phyloP scores from a whole-genome alignment of 2,888 invertebrate genomes.

The Cylloceria caligata region DNA sequence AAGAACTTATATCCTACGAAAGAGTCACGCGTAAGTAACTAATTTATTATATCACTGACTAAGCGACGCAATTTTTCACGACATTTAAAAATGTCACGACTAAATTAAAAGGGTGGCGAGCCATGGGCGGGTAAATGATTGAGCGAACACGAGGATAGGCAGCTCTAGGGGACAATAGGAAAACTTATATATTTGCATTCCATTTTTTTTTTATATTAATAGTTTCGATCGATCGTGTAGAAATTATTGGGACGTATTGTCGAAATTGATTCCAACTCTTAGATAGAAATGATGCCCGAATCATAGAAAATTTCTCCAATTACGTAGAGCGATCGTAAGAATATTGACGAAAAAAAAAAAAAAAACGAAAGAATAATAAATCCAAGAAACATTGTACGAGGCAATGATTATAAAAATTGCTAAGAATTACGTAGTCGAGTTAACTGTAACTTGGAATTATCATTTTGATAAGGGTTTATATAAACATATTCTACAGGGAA shows the following conservation, averaged over 20 bases:
- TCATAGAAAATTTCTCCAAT: neutral
- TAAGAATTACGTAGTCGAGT: no score
- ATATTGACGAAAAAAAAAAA: neutral
- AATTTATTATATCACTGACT: neutral
- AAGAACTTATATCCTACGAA: slow-evolving; percentile 17
- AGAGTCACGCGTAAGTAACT: slow-evolving; percentile 8
- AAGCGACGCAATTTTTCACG: slow-evolving; percentile 51
- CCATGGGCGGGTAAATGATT: slow-evolving; percentile 66
- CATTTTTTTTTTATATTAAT: no score
- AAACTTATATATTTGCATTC: no score
- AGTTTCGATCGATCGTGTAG: no score
- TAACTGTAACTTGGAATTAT: no score
- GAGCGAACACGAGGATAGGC: slow-evolving; percentile 60
- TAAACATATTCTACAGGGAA: no score
- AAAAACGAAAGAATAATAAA: neutral
- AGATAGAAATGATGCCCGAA: no score
- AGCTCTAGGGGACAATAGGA: neutral
- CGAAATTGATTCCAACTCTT: no score
- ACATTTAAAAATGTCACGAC: slow-evolving; percentile 78
- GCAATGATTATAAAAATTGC: neutral
- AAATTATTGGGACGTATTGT: no score
- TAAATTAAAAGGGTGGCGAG: slow-evolving; percentile 70
- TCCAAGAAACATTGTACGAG: neutral
- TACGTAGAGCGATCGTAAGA: neutral
- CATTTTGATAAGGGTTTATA: no score